Conservation (phyloP, 1,140 invertebrate species). For the Dolichoris vasculosae region DNA sequence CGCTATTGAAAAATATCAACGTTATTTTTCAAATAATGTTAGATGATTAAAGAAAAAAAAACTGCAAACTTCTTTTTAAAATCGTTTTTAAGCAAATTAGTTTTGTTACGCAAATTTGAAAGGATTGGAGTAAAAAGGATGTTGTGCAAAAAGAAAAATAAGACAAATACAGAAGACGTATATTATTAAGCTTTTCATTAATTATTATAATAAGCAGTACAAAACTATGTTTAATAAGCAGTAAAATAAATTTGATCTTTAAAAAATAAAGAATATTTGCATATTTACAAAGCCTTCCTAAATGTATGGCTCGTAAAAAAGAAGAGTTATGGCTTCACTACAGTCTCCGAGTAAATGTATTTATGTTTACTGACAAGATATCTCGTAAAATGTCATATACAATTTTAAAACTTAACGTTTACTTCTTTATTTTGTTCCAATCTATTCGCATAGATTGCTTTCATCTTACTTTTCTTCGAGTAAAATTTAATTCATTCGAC, state of each 20-base stretch:
- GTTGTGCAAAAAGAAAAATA: conserved; percentile 15
- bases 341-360: conserved; percentile 28
- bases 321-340: conserved; percentile 16
- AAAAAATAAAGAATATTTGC: too few relatives aligned
- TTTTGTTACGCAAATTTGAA: conserved; percentile 15
- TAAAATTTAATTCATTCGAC: background rate
- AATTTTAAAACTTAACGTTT: background rate
- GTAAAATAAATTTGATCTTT: conserved; percentile 20
- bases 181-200: conserved; percentile 2
- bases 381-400: background rate
- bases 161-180: background rate
- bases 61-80: background rate
- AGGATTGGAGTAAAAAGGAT: conserved; percentile 2
- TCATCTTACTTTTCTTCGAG: background rate
- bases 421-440: background rate
- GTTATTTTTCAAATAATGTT: background rate
- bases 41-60: background rate
- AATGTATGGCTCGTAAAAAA: background rate
- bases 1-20: background rate
- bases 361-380: background rate
- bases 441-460: background rate
- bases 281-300: conserved; percentile 19
- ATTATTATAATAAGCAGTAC: conserved; percentile 25
- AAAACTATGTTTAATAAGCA: conserved; percentile 14
- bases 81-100: conserved; percentile 22